These are phyloP conservation scores for Phyllostomus hastatus DNA, from an alignment of 2,113 vertebrate genomes.

Conservation along the genomic window DNA sequence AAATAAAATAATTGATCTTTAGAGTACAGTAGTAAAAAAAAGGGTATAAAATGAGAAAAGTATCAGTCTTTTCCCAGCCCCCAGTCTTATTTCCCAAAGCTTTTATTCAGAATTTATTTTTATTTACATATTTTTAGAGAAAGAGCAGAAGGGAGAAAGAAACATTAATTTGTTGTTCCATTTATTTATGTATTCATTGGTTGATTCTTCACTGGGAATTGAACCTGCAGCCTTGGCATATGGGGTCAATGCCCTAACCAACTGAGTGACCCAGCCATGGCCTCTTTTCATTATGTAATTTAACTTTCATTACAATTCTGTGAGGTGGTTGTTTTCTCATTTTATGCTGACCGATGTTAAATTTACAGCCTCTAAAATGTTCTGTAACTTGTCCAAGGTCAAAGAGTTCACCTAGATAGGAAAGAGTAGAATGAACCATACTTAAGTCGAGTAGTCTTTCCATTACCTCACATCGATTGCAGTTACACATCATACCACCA, in stretches of 20 bases:
- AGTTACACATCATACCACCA: not conserved
- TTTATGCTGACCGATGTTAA: not conserved
- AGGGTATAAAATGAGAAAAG: not conserved
- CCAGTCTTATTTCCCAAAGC: not conserved
- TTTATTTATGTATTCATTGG: not conserved
- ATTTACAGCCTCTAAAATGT: slow-evolving; percentile 1
- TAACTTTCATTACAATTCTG: not conserved
- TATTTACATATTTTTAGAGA: too few relatives aligned
- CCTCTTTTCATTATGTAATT: not conserved
- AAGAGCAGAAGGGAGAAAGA: not conserved
- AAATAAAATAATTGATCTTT: not conserved
- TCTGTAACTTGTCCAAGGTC: not conserved
- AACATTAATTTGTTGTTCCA: not conserved
- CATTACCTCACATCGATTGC: not conserved
- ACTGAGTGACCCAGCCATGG: not conserved
- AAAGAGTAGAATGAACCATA: not conserved
- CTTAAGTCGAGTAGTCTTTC: not conserved
- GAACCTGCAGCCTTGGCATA: not conserved
- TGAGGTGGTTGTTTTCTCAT: not conserved
- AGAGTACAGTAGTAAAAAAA: not conserved
- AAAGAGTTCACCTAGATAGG: not conserved
- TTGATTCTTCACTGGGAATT: not conserved
- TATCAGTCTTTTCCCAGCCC: not conserved
- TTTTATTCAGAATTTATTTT: not conserved
- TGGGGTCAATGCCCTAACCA: not conserved